These are phyloP conservation scores for Magallana ariakensis DNA, from an alignment of 1,140 invertebrate species.

Conservation along the genomic window DNA sequence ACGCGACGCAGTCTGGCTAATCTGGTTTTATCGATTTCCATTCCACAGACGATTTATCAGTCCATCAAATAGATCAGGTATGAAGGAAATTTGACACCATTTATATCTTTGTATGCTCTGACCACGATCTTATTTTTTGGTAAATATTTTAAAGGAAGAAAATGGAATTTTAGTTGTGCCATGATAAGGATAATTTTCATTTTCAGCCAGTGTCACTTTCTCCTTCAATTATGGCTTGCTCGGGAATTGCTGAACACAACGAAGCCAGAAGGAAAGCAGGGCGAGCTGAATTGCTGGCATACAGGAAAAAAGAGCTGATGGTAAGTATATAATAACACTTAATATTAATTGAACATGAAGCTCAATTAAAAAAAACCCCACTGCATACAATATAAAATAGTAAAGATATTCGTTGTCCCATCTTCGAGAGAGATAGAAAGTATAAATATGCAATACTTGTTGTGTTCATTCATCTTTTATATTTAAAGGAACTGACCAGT, in stretches of 20 bases:
- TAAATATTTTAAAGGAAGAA: too few relatives aligned
- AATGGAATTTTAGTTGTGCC: too few relatives aligned
- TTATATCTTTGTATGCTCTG: too few relatives aligned
- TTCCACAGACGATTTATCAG: conserved; percentile 22
- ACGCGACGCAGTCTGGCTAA: conserved; percentile 13
- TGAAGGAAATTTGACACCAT: not conserved
- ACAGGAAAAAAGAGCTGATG: not conserved
- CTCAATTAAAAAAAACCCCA: too few relatives aligned
- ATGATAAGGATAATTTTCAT: not conserved
- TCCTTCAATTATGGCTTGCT: conserved; percentile 24
- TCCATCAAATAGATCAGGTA: conserved; percentile 23
- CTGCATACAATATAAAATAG: too few relatives aligned
- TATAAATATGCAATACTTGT: too few relatives aligned
- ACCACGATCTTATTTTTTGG: too few relatives aligned
- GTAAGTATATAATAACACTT: not conserved
- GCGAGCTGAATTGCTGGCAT: conserved; percentile 9
- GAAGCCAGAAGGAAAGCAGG: conserved; percentile 27
- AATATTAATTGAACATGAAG: too few relatives aligned
- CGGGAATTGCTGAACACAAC: conserved; percentile 37
- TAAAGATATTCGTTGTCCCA: too few relatives aligned
- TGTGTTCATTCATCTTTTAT: too few relatives aligned
- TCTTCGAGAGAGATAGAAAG: too few relatives aligned
- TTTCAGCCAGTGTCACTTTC: conserved; percentile 20
- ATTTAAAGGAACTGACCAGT: too few relatives aligned
- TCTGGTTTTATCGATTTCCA: conserved; percentile 19